A percentile compares a stretch with the other conserved stretches of the same genome.
These are phyloP conservation scores for Bombus soroeensis DNA, from an alignment of 1,140 invertebrate genomes.

Conservation along the genomic window DNA sequence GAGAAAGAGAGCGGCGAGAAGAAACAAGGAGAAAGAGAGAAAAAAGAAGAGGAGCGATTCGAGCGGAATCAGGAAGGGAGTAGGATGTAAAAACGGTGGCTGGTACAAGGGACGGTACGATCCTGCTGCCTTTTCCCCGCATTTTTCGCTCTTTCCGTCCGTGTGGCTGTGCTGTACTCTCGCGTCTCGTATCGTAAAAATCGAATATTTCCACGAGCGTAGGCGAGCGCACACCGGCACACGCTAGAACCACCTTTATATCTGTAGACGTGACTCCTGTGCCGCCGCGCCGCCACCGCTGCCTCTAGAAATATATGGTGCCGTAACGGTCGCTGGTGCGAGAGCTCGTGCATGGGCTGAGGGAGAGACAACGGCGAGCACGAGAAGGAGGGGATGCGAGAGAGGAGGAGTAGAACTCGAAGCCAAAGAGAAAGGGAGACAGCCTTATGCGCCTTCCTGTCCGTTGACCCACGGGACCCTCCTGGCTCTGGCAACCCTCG, in stretches of 20 bases:
- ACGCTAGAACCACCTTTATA: slow-evolving; percentile 74
- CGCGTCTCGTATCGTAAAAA: slow-evolving; percentile 78
- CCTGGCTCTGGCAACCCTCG: slow-evolving; percentile 65
- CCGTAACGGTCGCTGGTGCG: slow-evolving; percentile 73
- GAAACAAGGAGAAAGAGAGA: background rate
- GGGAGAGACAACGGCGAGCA: slow-evolving; percentile 46
- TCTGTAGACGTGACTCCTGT: slow-evolving; percentile 74
- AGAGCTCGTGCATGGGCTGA: slow-evolving; percentile 65
- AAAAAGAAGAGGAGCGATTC: background rate
- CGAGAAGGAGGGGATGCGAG: background rate
- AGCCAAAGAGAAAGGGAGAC: slow-evolving; percentile 2
- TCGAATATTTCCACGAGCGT: slow-evolving; percentile 78
- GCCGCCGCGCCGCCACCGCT: slow-evolving; percentile 63
- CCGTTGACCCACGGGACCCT: slow-evolving; percentile 77
- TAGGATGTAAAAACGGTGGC: slow-evolving; percentile 50
- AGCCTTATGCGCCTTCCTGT: slow-evolving; percentile 59
- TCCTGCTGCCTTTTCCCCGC: background rate
- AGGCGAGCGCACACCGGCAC: slow-evolving; percentile 62
- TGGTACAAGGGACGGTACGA: slow-evolving; percentile 49
- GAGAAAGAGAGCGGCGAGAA: background rate
- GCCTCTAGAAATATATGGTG: slow-evolving; percentile 77
- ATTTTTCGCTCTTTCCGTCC: background rate
- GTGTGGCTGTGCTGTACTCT: slow-evolving; percentile 46
- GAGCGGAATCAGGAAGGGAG: slow-evolving; percentile 41
- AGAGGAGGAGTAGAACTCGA: background rate